Evolutionary conservation across 2,113 vertebrate species (phyloP).

Genomic region (Lamprologus tigripictilis): DNA sequence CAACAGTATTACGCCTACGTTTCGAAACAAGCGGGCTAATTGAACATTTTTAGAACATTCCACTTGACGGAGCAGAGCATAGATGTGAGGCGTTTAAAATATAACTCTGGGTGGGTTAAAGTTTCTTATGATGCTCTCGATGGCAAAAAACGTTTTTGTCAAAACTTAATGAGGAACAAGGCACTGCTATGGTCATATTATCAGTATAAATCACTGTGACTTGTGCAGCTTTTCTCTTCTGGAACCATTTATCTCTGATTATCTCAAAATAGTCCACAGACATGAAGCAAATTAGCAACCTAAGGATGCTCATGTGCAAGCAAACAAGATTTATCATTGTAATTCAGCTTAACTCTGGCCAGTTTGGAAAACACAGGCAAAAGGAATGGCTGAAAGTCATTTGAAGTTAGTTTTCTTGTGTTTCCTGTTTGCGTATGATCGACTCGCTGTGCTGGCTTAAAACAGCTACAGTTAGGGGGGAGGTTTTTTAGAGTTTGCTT

Average conservation of each 20-base stretch:
- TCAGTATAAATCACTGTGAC: neutral
- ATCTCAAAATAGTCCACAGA: neutral
- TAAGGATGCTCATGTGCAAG: neutral
- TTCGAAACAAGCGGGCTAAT: neutral
- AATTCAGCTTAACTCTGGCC: neutral
- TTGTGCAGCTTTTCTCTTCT: neutral
- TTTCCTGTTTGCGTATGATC: neutral
- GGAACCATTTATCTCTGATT: neutral
- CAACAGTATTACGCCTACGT: neutral
- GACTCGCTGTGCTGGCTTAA: neutral
- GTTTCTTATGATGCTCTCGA: neutral
- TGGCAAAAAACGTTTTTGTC: neutral
- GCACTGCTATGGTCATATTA: neutral
- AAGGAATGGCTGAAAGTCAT: neutral
- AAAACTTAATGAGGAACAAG: neutral
- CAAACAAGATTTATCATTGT: neutral
- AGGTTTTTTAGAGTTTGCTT: fast-evolving
- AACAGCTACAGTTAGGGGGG: neutral
- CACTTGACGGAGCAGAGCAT: neutral
- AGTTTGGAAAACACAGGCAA: neutral
- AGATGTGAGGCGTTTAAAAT: neutral
- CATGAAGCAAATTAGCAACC: neutral
- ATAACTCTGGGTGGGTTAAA: neutral
- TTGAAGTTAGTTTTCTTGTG: neutral
- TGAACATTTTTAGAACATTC: neutral